Conservation (phyloP, 2,113 vertebrate species). For the Carassius gibelio region DNA sequence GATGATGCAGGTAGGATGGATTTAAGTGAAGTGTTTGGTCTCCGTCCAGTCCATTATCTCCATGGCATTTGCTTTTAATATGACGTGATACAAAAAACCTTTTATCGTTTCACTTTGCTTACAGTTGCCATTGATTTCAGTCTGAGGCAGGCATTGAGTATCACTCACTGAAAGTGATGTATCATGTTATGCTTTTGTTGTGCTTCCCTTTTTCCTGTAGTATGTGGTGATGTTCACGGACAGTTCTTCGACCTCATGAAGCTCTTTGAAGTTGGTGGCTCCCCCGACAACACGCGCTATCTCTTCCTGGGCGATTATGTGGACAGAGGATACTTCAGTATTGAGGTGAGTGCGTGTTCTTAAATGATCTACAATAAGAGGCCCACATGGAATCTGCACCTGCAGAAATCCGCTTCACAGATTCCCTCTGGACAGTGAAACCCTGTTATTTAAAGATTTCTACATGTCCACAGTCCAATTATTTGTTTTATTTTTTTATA, state of each 20-base stretch:
- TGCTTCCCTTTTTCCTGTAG: slow-evolving; percentile 68
- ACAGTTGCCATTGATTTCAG: not conserved
- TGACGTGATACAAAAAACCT: not conserved
- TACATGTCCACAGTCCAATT: too few species aligned
- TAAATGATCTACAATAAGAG: not conserved
- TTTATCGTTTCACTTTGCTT: not conserved
- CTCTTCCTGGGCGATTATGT: slow-evolving; percentile 99
- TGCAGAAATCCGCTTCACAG: too few species aligned
- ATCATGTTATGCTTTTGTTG: not conserved
- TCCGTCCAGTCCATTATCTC: not conserved
- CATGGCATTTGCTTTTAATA: not conserved
- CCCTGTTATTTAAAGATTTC: too few species aligned
- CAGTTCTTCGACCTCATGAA: slow-evolving; percentile 99
- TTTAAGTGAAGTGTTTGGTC: not conserved
- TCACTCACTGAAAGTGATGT: not conserved
- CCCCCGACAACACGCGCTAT: slow-evolving; percentile 92
- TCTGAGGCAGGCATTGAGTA: not conserved
- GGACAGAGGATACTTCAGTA: slow-evolving; percentile 99
- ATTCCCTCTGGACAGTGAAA: too few species aligned
- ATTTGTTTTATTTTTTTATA: too few species aligned
- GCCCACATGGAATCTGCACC: not conserved
- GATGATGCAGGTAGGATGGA: slow-evolving; percentile 48
- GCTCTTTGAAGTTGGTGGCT: slow-evolving; percentile 95
- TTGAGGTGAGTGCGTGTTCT: slow-evolving; percentile 84
- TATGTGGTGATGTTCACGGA: slow-evolving; percentile 96